These are phyloP conservation scores for Cottoperca gobio DNA, from an alignment of 2,797 vertebrate genomes.

Conservation along the genomic window DNA sequence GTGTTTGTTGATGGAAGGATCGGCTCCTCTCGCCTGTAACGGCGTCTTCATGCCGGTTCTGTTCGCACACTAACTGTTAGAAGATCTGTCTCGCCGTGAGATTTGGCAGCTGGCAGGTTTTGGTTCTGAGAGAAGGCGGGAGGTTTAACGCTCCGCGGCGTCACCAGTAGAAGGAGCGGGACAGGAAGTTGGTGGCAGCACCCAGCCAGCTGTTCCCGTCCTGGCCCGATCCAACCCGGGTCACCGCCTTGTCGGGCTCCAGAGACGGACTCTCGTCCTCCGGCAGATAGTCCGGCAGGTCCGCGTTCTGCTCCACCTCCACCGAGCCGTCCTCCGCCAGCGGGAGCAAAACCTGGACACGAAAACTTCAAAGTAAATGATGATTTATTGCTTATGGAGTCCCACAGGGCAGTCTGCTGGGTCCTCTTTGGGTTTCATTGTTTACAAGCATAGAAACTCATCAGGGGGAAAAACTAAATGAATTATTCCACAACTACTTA, in stretches of 20 bases:
- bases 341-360: slow-evolving; percentile 87
- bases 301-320: slow-evolving; percentile 88
- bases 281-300: slow-evolving; percentile 92
- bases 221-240: slow-evolving; percentile 56
- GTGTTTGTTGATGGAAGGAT: not conserved
- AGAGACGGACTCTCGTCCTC: slow-evolving; percentile 92
- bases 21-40: not conserved
- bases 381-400: not conserved
- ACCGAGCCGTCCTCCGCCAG: slow-evolving; percentile 88
- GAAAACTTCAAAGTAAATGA: not conserved
- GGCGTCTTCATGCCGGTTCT: not conserved
- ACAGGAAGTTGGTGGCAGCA: slow-evolving; percentile 94
- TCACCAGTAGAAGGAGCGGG: slow-evolving; percentile 97
- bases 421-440: not conserved
- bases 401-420: not conserved
- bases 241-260: slow-evolving; percentile 91
- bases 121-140: slow-evolving; percentile 70
- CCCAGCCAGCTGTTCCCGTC: slow-evolving; percentile 85
- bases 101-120: slow-evolving; percentile 70
- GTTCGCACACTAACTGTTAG: not conserved
- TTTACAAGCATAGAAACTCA: no score
- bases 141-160: not conserved
- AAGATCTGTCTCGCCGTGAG: not conserved
- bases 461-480: no score
- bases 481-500: no score